Base-by-base conservation (phyloP, 2,888 invertebrate genomes). In the Drosophila putrida region DNA sequence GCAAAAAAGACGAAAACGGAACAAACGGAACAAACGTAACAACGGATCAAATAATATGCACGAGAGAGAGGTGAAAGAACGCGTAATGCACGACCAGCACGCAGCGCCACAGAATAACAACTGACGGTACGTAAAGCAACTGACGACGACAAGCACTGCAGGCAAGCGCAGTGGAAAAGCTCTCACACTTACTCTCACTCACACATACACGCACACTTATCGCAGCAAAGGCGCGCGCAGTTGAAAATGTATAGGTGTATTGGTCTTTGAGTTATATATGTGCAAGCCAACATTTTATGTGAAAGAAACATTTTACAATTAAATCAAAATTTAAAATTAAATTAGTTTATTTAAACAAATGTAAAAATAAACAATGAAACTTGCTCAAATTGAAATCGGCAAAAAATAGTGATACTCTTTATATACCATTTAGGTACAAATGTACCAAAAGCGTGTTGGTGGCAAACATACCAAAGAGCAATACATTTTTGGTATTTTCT, bases 81-180 rank as follows among this genome's bases (percentile, higher is more conserved):
- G 68, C 75, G 78, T 62, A 53, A 71, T 51, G 67, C 68, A 69
- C 82, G 71, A 82, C 80, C 78, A 82, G 78, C 81, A 78, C 80
- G 80, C 76, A 71, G 80, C 82, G 81, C 75, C 27, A 46, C 71
- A 67, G 43, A 69, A 73, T 82, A 76, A 80, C 80, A 78, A 79
- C 77, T 79, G 75, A 67, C 62, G 47, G 39, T 27, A 61, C 50
- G 68, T 6, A 76, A 67, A 70, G 70, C 75, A 67, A 67, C 70
- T 35, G 73, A 25, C 55, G 73, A 25, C 55, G 74, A 73, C 72
- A 75, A 79, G 75, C 75, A 67, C 76, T 77, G 76, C 76, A 77
- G 55, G 76, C 76, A 77, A 67, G 76, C 76, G 74, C 75, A 68
- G 59, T 80, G 72, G 69, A 75, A 75, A 78, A 78, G 76, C 70